These are phyloP conservation scores for Genyomyrus donnyi DNA, from an alignment of 2,113 vertebrate genomes.

Conservation along the genomic window DNA sequence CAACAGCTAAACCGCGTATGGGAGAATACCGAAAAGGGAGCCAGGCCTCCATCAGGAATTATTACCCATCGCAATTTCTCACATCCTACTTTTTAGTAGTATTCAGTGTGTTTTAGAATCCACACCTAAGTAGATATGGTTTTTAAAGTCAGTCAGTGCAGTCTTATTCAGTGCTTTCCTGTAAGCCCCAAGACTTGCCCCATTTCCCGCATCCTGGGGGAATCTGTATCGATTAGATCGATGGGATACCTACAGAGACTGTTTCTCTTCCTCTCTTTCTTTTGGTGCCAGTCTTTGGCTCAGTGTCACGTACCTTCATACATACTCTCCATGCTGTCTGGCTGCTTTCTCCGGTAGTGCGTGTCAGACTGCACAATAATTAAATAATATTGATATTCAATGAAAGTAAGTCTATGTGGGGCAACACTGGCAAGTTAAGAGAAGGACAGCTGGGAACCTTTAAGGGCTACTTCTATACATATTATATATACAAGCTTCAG, in stretches of 20 bases:
- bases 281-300: constrained; percentile 41
- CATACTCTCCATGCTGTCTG: constrained; percentile 66
- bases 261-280: constrained; percentile 57
- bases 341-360: constrained; percentile 73
- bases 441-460: constrained; percentile 26
- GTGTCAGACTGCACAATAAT: constrained; percentile 97
- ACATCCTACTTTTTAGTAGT: not conserved
- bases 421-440: constrained; percentile 52
- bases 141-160: constrained; percentile 64
- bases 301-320: constrained; percentile 58
- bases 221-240: constrained; percentile 62
- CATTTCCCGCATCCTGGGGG: constrained; percentile 71
- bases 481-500: constrained; percentile 19
- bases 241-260: constrained; percentile 60
- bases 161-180: constrained; percentile 74
- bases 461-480: constrained; percentile 16
- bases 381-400: constrained; percentile 98
- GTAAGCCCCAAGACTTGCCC: constrained; percentile 64
- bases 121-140: constrained; percentile 63
- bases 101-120: constrained; percentile 35
- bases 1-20: not conserved
- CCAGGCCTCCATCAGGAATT: not conserved
- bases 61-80: not conserved
- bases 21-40: not conserved
- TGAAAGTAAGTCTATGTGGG: constrained; percentile 97